phyloP scores from a whole-genome alignment of 2,113 vertebrate species.

The Xiphophorus couchianus region DNA sequence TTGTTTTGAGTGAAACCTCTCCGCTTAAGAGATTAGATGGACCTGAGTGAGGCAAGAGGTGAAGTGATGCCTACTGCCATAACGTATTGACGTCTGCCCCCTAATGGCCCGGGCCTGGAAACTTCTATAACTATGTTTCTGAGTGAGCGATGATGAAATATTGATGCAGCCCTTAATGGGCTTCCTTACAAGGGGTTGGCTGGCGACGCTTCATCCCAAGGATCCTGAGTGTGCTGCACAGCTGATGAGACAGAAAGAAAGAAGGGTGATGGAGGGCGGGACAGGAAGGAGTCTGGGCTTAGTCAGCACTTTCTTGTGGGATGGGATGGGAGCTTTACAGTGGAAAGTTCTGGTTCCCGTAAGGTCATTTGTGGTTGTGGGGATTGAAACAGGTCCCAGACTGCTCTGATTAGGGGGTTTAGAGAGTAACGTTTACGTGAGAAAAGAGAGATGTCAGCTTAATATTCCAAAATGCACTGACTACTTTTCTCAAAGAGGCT shows the following conservation, averaged over 20 bases:
- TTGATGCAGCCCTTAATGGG: slow-evolving; percentile 87
- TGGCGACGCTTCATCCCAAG: slow-evolving; percentile 43
- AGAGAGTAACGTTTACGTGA: slow-evolving; percentile 41
- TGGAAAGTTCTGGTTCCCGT: slow-evolving; percentile 57
- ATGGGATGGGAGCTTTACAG: slow-evolving; percentile 32
- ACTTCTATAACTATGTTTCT: slow-evolving; percentile 79
- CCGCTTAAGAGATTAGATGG: slow-evolving; percentile 52
- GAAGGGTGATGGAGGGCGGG: slow-evolving; percentile 29
- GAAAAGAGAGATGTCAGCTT: slow-evolving; percentile 23
- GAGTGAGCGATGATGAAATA: slow-evolving; percentile 89
- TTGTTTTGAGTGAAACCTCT: slow-evolving; percentile 68
- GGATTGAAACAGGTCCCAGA: slow-evolving; percentile 40
- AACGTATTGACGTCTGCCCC: slow-evolving; percentile 76
- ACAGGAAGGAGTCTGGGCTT: slow-evolving; percentile 60
- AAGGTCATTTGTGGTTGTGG: slow-evolving; percentile 27
- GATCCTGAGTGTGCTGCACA: slow-evolving; percentile 52
- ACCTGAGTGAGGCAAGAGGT: slow-evolving; percentile 23
- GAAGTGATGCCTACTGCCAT: slow-evolving; percentile 62
- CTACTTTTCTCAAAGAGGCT: slow-evolving; percentile 1
- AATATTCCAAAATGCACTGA: background rate
- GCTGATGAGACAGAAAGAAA: slow-evolving; percentile 37
- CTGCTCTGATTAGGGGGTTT: slow-evolving; percentile 34
- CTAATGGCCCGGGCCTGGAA: slow-evolving; percentile 80
- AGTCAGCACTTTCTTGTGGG: slow-evolving; percentile 68
- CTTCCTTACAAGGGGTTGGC: slow-evolving; percentile 75